Base-by-base conservation (phyloP, 2,888 invertebrate genomes). In the Rhopalosiphum nymphaeae region DNA sequence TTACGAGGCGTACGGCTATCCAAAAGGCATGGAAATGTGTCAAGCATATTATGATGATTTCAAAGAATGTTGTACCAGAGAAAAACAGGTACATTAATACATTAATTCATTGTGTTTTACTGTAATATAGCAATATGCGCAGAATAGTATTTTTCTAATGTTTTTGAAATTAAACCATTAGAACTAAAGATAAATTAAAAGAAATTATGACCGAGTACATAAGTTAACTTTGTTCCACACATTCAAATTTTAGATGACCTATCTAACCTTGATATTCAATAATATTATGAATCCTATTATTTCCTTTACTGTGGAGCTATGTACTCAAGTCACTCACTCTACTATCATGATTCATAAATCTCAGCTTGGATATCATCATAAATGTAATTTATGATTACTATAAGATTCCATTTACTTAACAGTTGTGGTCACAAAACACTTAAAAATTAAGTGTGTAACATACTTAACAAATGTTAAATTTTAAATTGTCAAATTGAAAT, bases 1-100 rank as follows among this genome's bases (percentile, higher is more conserved):
- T 88, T 84, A 89, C 25, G 95, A 95, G 89, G 94, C 95, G 1
- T 95, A 95, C 21, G 95, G 94, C 29, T 56, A 91, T 49, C 94
- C 94, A 1, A 67, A 90, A 91, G 94, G 88, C 11, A 78, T 94
- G 25, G 78, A 85, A 53, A 21, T 93, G 42, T 95, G 95, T 56
- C 44, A 91, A 25, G 94, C 78, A 5, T 94, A 93, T 49, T 84
- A 94, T n/a, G 94, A 95, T 4, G 95, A 95, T 89, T 95, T 92
- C 46, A 49, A 91, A 57, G 95, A 95, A 91, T 95, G 95, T 49
- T 94, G 94, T n/a, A 92, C 94, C 5, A 88, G 49, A 36, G 88
- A 91, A 10, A 95, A 95, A 93, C 92, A 93, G 90, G 95, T 95
- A 91, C 2, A 1, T 49, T 29, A 1, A 91, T 42, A 21, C 21